Conservation (phyloP, 2,888 invertebrate genomes). For the Euproctis similis region DNA sequence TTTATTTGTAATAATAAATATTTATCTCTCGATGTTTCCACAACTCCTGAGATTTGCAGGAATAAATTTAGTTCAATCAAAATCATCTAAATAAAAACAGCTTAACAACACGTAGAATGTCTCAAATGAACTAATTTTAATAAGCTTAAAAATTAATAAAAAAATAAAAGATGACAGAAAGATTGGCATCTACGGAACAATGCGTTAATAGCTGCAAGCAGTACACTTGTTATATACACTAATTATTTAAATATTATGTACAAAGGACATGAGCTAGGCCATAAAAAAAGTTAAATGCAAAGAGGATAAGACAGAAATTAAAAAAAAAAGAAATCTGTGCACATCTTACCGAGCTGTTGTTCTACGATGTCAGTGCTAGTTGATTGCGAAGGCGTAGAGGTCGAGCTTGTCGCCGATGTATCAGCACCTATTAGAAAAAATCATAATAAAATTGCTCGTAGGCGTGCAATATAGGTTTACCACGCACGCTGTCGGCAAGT, state of each 20-base stretch:
- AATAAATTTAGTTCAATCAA: too few relatives aligned
- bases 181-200: too few relatives aligned
- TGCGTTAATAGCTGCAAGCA: conserved; percentile 10
- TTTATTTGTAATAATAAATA: not conserved
- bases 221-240: conserved; percentile 3
- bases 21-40: not conserved
- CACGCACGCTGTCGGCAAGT: too few relatives aligned
- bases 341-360: conserved; percentile 61
- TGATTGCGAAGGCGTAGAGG: conserved; percentile 31
- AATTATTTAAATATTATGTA: not conserved
- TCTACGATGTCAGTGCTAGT: conserved; percentile 49
- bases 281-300: not conserved
- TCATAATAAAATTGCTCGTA: conserved; percentile 25
- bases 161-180: too few relatives aligned
- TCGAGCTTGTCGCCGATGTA: conserved; percentile 48
- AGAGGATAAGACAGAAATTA: not conserved
- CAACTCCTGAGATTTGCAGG: too few relatives aligned
- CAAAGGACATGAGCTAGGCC: not conserved
- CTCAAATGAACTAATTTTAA: too few relatives aligned
- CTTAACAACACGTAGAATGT: too few relatives aligned
- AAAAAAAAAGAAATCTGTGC: not conserved
- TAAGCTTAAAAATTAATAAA: too few relatives aligned
- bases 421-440: conserved; percentile 53
- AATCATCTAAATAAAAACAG: too few relatives aligned
- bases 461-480: too few relatives aligned